phyloP scores from a whole-genome alignment of 2,888 invertebrate species.

The Ernsta delagoae region DNA sequence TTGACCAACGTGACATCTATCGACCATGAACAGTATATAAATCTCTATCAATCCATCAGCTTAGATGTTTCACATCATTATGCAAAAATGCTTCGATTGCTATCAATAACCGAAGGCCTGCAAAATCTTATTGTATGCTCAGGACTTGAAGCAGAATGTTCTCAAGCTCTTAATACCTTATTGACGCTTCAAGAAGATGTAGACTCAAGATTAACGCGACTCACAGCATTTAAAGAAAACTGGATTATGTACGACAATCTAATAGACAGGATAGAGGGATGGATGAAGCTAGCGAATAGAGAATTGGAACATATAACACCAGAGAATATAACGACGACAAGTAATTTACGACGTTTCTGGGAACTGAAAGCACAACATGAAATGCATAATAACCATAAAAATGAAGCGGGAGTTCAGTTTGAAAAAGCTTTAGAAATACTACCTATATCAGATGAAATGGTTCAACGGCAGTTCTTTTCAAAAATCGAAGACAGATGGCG shows the following conservation, averaged over 20 bases:
- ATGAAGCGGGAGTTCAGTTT: slow-evolving; percentile 89
- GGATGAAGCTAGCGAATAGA: slow-evolving; percentile 90
- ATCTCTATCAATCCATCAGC: slow-evolving; percentile 91
- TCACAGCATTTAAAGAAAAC: slow-evolving; percentile 90
- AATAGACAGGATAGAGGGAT: slow-evolving; percentile 89
- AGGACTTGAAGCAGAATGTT: slow-evolving; percentile 90
- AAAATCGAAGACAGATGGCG: slow-evolving; percentile 92
- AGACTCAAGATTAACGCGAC: slow-evolving; percentile 88
- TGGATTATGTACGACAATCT: slow-evolving; percentile 91
- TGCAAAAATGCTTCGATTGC: slow-evolving; percentile 89
- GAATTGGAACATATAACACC: slow-evolving; percentile 88
- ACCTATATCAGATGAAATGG: slow-evolving; percentile 93
- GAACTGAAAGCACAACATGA: slow-evolving; percentile 95
- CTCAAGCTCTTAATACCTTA: slow-evolving; percentile 89
- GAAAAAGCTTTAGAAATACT: slow-evolving; percentile 91
- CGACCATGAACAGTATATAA: slow-evolving; percentile 94
- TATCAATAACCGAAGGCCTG: slow-evolving; percentile 89
- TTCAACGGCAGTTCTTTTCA: slow-evolving; percentile 91
- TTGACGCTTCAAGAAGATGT: slow-evolving; percentile 91
- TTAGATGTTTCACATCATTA: slow-evolving; percentile 92
- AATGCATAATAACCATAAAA: slow-evolving; percentile 90
- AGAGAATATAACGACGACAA: slow-evolving; percentile 86
- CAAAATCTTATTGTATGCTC: slow-evolving; percentile 91
- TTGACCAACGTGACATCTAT: slow-evolving; percentile 91
- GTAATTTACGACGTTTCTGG: slow-evolving; percentile 93